Evolutionary conservation across 2,797 vertebrate genomes (phyloP).

Genomic region (Sebastes dallii): DNA sequence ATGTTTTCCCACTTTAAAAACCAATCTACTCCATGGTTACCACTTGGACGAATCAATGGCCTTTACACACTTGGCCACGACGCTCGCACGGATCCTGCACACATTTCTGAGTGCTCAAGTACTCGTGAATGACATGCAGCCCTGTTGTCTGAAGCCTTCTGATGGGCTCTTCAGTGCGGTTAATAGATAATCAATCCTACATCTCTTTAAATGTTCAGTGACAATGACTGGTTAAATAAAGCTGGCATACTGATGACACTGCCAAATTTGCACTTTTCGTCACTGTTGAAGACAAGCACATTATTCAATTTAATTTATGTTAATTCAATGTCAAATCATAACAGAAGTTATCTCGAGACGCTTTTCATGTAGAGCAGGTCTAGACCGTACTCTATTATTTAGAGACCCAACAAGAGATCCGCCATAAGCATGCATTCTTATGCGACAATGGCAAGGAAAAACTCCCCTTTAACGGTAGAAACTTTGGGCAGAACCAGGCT

Average conservation of each 20-base stretch:
- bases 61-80: constrained; percentile 1
- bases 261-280: background rate
- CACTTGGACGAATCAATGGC: constrained; percentile 15
- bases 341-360: no score
- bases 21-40: constrained; percentile 2
- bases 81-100: constrained; percentile 8
- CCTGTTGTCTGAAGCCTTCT: constrained; percentile 12
- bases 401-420: no score
- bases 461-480: no score
- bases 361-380: no score
- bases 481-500: no score
- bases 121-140: constrained; percentile 37
- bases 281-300: background rate
- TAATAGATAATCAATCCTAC: constrained; percentile 57
- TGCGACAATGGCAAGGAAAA: no score
- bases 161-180: constrained; percentile 19
- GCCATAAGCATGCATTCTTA: no score
- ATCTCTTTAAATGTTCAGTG: constrained; percentile 32
- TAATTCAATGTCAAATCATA: no score
- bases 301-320: background rate
- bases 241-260: background rate
- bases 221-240: constrained; percentile 26
- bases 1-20: constrained; percentile 22
- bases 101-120: constrained; percentile 43
- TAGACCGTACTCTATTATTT: no score